Base-by-base conservation (phyloP, 2,113 vertebrate species). In the Plectropomus leopardus region DNA sequence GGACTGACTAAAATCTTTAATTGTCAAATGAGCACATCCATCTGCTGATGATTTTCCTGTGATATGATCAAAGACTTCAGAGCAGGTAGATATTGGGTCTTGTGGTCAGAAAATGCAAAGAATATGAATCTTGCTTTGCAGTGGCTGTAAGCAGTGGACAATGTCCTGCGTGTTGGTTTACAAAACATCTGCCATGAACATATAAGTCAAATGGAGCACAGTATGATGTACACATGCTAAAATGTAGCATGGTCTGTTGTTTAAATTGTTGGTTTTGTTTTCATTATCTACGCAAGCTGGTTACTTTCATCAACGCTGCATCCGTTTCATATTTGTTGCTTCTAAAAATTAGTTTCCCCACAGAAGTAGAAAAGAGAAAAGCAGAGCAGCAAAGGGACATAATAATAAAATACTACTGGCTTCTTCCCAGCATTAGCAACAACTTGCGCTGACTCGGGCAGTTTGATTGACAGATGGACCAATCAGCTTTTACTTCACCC, bases 401-500 rank as follows among this genome's bases (percentile, higher is more conserved):
- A 26, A 26, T 1, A 45, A 42, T n/a, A 19, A 26, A 55, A 44
- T 7, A 30, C 32, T 9, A 17, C 5, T 5, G 5, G 16, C 15
- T 5, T 42, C 65, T 26, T 61, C 11, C 45, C 34, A 64, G 60
- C 57, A 72, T 54, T 44, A 68, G 55, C 30, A 8, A 45, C 36
- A 23, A n/a, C 53, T 72, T 0, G 8, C 3, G 19, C 44, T 36
- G 63, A 77, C 51, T 64, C 7, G 9, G n/a, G 17, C 50, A 6
- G 34, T 64, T 16, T 75, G 81, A 79, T 19, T 74, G 73, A 78
- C 58, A 60, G 60, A 14, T 48, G 32, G 19, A 68, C 60, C 58
- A 68, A 57, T 42, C 30, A 59, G 26, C 58, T 24, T 23, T 53
- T 14, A 42, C 44, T 28, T 58, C 42, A 28, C n/a, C 9, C 40